Base-by-base conservation (phyloP, 2,888 invertebrate genomes). In the Gortyna flavago region DNA sequence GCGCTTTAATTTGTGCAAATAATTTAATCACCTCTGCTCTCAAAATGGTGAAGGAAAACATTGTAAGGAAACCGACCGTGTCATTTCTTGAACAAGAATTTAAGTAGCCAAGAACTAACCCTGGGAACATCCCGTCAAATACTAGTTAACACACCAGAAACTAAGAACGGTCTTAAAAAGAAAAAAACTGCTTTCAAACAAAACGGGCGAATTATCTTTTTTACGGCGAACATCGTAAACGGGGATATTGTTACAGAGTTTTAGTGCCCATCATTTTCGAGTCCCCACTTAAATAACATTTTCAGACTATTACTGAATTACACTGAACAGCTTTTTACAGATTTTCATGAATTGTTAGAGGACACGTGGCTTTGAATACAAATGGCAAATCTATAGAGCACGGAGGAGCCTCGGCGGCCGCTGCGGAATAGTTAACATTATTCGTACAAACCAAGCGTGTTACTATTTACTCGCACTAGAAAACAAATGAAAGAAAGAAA, bases 301-400 rank as follows among this genome's bases (percentile, higher is more conserved):
- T 86, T 84, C 48, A 73, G 44, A 72, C 79, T 81, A 81, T 86
- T 86, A 86, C 75, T 67, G 78, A 84, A 80, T 82, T 76, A 87
- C 82, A 76, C 9, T 44, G 77, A 81, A 79, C 86, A 77, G 77
- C 81, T 84, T 84, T 83, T 81, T 83, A 78, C 80, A 80, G 83
- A 78, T 86, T 86, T 78, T 78, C 76, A 79, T 77, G 88, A 81
- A 85, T 85, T 85, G 83, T 82, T 81, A 83, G 77, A 54, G 44
- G 35, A 48, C 21, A 80, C 87, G 87, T 88, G 88, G 77, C 75
- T 75, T 75, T 80, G 87, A 87, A 87, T 87, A 79, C 66, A 77
- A 86, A 88, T 84, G 69, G 64, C 11, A 69, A 70, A 35, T 51
- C 68, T 35, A 69, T 18, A 69, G 68, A 54, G 54, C n/a, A 68